Evolutionary conservation across 2,797 vertebrate species (phyloP).

Genomic region (Buceros bicornis): DNA sequence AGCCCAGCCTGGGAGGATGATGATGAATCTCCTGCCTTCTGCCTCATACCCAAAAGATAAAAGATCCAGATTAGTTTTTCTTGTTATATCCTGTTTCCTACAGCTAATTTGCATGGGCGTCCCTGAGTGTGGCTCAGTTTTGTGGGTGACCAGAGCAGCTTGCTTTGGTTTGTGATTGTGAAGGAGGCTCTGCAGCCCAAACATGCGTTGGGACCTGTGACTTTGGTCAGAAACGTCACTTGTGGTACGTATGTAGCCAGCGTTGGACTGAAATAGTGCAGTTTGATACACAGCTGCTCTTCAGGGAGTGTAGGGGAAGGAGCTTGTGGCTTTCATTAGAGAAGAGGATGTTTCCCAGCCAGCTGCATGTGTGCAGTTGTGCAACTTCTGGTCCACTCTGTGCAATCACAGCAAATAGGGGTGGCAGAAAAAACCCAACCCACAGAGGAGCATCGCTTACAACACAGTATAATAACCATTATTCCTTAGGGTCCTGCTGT

Average conservation of each 20-base stretch:
- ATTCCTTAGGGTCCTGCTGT: not conserved
- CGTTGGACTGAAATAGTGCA: fast-evolving
- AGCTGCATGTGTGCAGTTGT: not conserved
- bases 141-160: not conserved
- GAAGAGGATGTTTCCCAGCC: not conserved
- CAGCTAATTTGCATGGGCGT: fast-evolving
- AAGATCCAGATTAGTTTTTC: not conserved
- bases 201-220: fast-evolving
- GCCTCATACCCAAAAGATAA: not conserved
- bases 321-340: not conserved
- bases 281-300: not conserved
- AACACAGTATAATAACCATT: not conserved
- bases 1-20: fast-evolving
- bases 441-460: not conserved
- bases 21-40: not conserved
- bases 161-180: fast-evolving
- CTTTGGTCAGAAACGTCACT: not conserved
- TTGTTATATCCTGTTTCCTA: not conserved
- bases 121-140: not conserved
- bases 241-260: fast-evolving
- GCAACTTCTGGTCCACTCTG: not conserved
- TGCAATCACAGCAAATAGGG: not conserved
- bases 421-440: not conserved
- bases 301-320: not conserved
- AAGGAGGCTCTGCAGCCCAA: not conserved